Evolutionary conservation across 1,140 invertebrate species (phyloP).

Genomic region (Dinoponera quadriceps): DNA sequence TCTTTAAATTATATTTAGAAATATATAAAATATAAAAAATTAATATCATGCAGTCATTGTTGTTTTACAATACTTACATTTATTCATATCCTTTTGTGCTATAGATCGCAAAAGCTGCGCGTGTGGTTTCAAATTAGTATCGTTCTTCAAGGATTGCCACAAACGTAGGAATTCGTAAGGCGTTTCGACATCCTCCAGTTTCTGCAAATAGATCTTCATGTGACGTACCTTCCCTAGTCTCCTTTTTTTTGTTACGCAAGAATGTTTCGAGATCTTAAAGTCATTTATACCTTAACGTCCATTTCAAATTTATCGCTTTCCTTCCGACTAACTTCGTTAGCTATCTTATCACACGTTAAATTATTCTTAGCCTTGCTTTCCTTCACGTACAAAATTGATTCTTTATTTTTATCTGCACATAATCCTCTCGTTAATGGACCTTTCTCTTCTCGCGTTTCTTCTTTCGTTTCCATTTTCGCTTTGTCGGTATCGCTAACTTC

Average conservation of each 20-base stretch:
- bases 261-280: background rate
- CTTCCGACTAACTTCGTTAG: slow-evolving; percentile 28
- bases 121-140: slow-evolving; percentile 63
- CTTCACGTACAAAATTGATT: slow-evolving; percentile 1
- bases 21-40: slow-evolving; percentile 5
- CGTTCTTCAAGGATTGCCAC: slow-evolving; percentile 72
- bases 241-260: background rate
- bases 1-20: background rate
- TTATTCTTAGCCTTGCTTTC: background rate
- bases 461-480: background rate
- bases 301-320: slow-evolving; percentile 33
- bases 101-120: slow-evolving; percentile 74
- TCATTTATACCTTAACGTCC: slow-evolving; percentile 38
- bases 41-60: background rate
- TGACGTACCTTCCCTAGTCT: background rate
- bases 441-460: background rate
- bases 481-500: background rate
- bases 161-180: slow-evolving; percentile 73
- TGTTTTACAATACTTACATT: slow-evolving; percentile 66
- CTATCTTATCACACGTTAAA: background rate
- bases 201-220: slow-evolving; percentile 43
- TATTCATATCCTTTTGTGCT: slow-evolving; percentile 64
- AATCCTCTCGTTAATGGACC: background rate
- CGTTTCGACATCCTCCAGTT: slow-evolving; percentile 55
- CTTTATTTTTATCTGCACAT: background rate